These are phyloP conservation scores for Melanotaenia trifasciata DNA, from an alignment of 2,797 vertebrate species.

Conservation along the genomic window DNA sequence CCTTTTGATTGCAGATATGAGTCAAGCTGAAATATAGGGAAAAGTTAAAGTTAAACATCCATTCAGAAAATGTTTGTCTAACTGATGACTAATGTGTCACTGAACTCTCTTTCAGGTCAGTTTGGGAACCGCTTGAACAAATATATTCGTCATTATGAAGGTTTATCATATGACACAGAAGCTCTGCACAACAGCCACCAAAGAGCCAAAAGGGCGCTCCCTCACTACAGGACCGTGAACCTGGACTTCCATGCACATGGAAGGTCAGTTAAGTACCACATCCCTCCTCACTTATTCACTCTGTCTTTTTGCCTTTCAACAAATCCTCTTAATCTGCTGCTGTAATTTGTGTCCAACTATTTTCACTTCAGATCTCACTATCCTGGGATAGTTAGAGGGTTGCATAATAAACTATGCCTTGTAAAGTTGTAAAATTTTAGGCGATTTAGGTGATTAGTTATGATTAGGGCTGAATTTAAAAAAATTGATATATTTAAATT, in stretches of 20 bases:
- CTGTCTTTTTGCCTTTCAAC: background rate
- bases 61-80: background rate
- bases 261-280: conserved; percentile 85
- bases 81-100: conserved; percentile 16
- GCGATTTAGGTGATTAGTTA: no score
- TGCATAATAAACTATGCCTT: no score
- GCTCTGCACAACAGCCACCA: conserved; percentile 94
- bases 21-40: background rate
- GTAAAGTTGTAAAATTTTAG: background rate
- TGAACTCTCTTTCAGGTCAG: conserved; percentile 85
- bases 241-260: conserved; percentile 96
- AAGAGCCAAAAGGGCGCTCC: conserved; percentile 94
- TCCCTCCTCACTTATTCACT: background rate
- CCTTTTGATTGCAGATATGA: background rate
- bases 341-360: background rate
- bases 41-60: background rate
- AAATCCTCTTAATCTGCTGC: background rate
- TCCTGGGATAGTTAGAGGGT: no score
- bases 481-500: no score
- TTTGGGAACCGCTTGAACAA: conserved; percentile 91
- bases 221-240: conserved; percentile 88
- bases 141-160: conserved; percentile 96
- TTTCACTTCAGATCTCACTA: background rate
- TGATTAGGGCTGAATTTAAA: no score
- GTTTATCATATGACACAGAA: conserved; percentile 91